These are phyloP conservation scores for Odontocerum albicorne DNA, from an alignment of 2,888 invertebrate genomes.

Conservation along the genomic window DNA sequence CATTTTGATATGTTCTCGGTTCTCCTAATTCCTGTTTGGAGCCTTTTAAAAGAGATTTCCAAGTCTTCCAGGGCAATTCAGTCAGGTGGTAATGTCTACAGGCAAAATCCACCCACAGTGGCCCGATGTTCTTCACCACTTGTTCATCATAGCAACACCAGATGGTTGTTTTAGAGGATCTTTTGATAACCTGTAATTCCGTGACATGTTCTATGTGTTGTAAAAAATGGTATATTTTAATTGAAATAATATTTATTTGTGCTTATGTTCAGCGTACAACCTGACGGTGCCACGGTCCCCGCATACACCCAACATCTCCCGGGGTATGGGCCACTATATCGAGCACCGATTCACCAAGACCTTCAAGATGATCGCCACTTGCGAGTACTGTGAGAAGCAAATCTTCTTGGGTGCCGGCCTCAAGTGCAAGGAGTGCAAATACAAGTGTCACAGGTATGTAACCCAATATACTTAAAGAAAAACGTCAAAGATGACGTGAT, in stretches of 20 bases:
- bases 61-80: too few relatives aligned
- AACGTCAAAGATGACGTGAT: too few relatives aligned
- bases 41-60: too few relatives aligned
- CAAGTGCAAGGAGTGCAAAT: constrained; percentile 95
- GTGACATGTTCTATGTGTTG: neutral
- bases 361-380: constrained; percentile 85
- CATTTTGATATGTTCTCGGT: too few relatives aligned
- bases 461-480: too few relatives aligned
- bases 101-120: too few relatives aligned
- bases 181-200: neutral
- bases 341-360: constrained; percentile 88
- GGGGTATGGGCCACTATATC: constrained; percentile 86
- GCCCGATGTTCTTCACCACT: too few relatives aligned
- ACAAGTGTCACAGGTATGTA: constrained; percentile 78
- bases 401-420: constrained; percentile 81
- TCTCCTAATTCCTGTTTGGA: too few relatives aligned
- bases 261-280: constrained; percentile 27
- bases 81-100: too few relatives aligned
- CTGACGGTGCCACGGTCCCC: constrained; percentile 63
- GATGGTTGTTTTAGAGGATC: too few relatives aligned
- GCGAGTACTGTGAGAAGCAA: constrained; percentile 87
- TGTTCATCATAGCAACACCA: too few relatives aligned
- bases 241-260: neutral
- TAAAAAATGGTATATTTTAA: neutral
- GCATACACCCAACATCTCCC: constrained; percentile 73